These are phyloP conservation scores for Falcaria lacertinaria DNA, from an alignment of 2,888 invertebrate species.

Conservation along the genomic window DNA sequence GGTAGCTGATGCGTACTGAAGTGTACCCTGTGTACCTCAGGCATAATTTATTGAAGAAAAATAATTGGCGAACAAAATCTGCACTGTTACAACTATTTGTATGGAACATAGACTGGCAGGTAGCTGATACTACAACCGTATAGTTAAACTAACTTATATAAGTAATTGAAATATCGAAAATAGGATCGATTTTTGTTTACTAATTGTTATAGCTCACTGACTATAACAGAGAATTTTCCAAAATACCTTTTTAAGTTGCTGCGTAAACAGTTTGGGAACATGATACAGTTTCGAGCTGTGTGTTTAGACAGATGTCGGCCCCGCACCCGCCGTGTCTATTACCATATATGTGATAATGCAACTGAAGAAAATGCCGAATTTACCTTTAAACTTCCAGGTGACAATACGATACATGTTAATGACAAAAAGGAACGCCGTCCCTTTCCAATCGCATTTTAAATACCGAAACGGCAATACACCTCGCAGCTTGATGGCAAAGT, in stretches of 20 bases:
- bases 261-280: conserved; percentile 14
- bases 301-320: conserved; percentile 50
- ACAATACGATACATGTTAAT: conserved; percentile 33
- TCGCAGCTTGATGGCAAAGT: conserved; percentile 8
- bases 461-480: conserved; percentile 12
- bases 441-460: conserved; percentile 7
- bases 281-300: conserved; percentile 46
- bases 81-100: too few relatives aligned
- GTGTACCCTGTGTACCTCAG: too few relatives aligned
- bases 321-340: conserved; percentile 57
- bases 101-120: too few relatives aligned
- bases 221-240: neutral
- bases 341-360: conserved; percentile 63
- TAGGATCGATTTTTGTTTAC: too few relatives aligned
- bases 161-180: too few relatives aligned
- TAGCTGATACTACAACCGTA: too few relatives aligned
- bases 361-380: conserved; percentile 61
- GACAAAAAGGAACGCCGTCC: conserved; percentile 7
- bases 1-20: too few relatives aligned
- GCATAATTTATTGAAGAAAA: too few relatives aligned
- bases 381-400: conserved; percentile 49
- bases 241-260: conserved; percentile 5
- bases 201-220: too few relatives aligned
- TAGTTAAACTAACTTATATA: too few relatives aligned
- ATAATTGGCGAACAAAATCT: too few relatives aligned